phyloP scores from a whole-genome alignment of 2,888 invertebrate genomes.

The Eudasyphora cyanicolor region DNA sequence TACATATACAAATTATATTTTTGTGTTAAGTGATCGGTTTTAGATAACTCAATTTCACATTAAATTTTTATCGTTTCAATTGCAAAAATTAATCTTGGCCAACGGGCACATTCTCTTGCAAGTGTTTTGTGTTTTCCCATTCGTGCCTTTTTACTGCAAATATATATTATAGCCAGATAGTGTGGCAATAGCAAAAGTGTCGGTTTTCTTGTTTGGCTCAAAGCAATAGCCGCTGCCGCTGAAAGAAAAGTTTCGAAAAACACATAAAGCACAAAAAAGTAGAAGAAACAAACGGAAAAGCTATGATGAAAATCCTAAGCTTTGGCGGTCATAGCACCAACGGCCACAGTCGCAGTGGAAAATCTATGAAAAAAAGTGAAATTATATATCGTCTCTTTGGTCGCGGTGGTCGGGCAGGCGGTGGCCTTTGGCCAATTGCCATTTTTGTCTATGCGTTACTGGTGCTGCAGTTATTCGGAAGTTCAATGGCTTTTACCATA shows the following conservation, averaged over 20 bases:
- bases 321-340: not conserved
- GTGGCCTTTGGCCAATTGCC: slow-evolving; percentile 71
- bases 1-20: no score
- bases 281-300: slow-evolving; percentile 4
- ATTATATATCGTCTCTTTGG: slow-evolving; percentile 58
- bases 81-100: not conserved
- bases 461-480: slow-evolving; percentile 71
- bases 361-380: slow-evolving; percentile 69
- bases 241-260: slow-evolving; percentile 30
- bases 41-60: no score
- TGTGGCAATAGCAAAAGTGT: not conserved
- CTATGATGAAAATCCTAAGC: slow-evolving; percentile 35
- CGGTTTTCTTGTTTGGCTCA: not conserved
- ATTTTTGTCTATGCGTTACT: slow-evolving; percentile 66
- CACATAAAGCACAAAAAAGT: not conserved
- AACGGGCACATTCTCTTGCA: not conserved
- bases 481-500: slow-evolving; percentile 75
- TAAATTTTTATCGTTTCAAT: not conserved
- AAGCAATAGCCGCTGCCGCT: not conserved
- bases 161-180: not conserved
- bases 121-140: slow-evolving; percentile 3
- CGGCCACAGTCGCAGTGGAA: slow-evolving; percentile 35
- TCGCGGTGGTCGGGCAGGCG: slow-evolving; percentile 45
- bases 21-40: no score
- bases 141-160: not conserved